These are phyloP conservation scores for Volucella inflata DNA, from an alignment of 2,888 invertebrate species.

Conservation along the genomic window DNA sequence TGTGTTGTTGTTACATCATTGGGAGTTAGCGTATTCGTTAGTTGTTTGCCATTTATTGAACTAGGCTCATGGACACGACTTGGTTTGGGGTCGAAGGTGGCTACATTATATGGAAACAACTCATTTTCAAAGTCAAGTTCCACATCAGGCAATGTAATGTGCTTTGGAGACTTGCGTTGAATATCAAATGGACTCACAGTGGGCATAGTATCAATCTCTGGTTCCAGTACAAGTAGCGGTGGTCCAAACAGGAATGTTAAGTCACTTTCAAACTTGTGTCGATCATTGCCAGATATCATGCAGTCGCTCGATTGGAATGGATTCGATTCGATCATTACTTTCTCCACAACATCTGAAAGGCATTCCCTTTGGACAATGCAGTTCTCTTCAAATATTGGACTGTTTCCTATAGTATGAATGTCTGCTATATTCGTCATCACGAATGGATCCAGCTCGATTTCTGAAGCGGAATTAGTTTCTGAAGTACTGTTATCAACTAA, in stretches of 20 bases:
- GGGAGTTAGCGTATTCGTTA: background rate
- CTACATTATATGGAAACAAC: slow-evolving; percentile 14
- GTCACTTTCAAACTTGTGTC: slow-evolving; percentile 9
- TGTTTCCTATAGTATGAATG: slow-evolving; percentile 23
- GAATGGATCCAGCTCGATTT: slow-evolving; percentile 29
- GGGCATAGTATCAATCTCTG: slow-evolving; percentile 21
- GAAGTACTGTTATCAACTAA: background rate
- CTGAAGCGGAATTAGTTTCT: slow-evolving; percentile 9
- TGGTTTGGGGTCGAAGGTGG: background rate
- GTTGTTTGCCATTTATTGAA: slow-evolving; percentile 7
- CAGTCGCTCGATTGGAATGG: slow-evolving; percentile 11
- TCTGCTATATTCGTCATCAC: slow-evolving; percentile 26
- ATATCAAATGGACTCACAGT: slow-evolving; percentile 30
- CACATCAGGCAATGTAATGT: background rate
- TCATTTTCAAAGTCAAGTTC: slow-evolving; percentile 36
- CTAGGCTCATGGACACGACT: background rate
- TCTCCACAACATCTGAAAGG: slow-evolving; percentile 16
- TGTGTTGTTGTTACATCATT: background rate
- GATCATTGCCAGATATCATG: slow-evolving; percentile 39
- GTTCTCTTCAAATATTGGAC: slow-evolving; percentile 31
- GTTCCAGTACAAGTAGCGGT: slow-evolving; percentile 11
- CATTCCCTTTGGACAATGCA: slow-evolving; percentile 19
- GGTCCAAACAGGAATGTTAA: slow-evolving; percentile 6
- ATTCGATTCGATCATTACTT: background rate
- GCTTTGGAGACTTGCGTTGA: slow-evolving; percentile 14